phyloP scores from a whole-genome alignment of 2,888 invertebrate species.

The Rhingia rostrata region DNA sequence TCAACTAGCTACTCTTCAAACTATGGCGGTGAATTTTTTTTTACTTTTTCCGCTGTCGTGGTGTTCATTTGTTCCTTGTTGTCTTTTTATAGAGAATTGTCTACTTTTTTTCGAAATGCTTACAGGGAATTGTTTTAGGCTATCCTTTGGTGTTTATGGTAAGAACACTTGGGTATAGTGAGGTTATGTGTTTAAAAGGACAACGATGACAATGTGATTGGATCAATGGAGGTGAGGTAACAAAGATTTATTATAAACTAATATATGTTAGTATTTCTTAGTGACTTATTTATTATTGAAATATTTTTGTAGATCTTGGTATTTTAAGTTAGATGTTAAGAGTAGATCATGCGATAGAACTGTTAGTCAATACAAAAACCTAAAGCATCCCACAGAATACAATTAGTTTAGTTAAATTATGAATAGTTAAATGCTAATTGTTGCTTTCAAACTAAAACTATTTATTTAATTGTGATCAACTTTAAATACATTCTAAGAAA shows the following conservation, averaged over 20 bases:
- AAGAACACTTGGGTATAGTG: constrained; percentile 28
- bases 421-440: too few species aligned
- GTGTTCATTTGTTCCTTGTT: constrained; percentile 60
- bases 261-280: neutral
- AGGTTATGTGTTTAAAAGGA: constrained; percentile 20
- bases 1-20: neutral
- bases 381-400: too few species aligned
- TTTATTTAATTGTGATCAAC: too few species aligned
- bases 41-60: constrained; percentile 48
- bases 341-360: too few species aligned
- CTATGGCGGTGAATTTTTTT: constrained; percentile 4
- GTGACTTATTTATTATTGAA: neutral
- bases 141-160: constrained; percentile 41
- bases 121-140: constrained; percentile 27
- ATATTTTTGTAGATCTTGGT: too few species aligned
- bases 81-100: constrained; percentile 33
- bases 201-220: constrained; percentile 26
- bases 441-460: too few species aligned
- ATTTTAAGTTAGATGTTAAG: too few species aligned
- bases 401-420: too few species aligned
- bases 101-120: constrained; percentile 16
- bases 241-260: neutral
- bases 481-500: too few species aligned
- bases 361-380: too few species aligned
- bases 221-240: constrained; percentile 49